Percentiles rank a stretch among this genome's conserved stretches.
phyloP scores from a whole-genome alignment of 1,140 invertebrate species.

The Nebria ingens region DNA sequence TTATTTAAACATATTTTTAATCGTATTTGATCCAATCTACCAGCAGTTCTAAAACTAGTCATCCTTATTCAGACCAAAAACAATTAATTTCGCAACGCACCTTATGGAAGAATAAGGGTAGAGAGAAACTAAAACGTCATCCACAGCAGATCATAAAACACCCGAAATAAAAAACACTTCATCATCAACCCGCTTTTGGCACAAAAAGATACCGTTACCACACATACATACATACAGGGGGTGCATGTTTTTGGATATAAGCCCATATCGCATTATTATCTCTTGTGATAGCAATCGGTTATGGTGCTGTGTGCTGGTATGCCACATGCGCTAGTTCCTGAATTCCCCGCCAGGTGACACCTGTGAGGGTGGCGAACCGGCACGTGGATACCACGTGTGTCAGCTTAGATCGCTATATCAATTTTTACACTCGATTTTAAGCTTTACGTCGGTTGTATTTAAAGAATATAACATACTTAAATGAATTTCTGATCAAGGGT shows the following conservation, averaged over 20 bases:
- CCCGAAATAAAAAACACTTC: neutral
- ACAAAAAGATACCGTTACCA: neutral
- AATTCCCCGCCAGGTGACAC: slow-evolving; percentile 6
- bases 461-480: no score
- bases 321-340: slow-evolving; percentile 1
- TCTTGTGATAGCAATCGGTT: neutral
- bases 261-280: no score
- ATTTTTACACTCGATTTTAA: no score
- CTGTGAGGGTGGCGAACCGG: slow-evolving; percentile 8
- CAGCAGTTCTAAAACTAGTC: no score
- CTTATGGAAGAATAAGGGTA: no score
- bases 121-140: neutral
- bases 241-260: neutral
- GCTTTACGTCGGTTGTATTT: no score
- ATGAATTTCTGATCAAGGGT: no score
- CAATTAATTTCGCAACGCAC: no score
- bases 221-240: neutral
- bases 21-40: no score
- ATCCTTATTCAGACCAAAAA: no score
- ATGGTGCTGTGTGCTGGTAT: neutral
- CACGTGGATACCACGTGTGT: neutral
- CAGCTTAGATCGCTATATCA: no score
- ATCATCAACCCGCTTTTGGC: neutral
- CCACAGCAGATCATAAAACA: neutral
- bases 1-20: no score